These are phyloP conservation scores for Hirudinaria manillensis DNA, from an alignment of 2,888 invertebrate species.

Conservation along the genomic window DNA sequence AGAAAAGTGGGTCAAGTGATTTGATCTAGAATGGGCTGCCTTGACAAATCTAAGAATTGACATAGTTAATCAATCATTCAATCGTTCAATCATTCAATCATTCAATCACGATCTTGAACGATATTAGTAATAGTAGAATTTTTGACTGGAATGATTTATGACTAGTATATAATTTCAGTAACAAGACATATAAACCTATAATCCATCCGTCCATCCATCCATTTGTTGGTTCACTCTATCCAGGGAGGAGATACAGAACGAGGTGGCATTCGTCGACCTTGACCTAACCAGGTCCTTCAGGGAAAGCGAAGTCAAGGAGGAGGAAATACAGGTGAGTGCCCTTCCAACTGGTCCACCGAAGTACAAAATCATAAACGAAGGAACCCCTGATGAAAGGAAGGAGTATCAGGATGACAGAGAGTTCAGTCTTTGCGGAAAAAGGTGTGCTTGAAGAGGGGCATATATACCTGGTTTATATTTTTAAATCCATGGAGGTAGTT, in stretches of 20 bases:
- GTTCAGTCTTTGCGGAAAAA: conserved; percentile 18
- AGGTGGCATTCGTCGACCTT: conserved; percentile 19
- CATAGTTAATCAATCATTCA: background rate
- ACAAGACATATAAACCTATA: too few species aligned
- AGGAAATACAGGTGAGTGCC: background rate
- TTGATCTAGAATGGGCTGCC: background rate
- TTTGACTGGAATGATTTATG: too few species aligned
- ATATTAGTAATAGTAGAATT: too few species aligned
- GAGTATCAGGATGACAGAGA: conserved; percentile 13
- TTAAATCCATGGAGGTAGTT: too few species aligned
- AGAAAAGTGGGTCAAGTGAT: conserved; percentile 3
- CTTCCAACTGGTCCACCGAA: background rate
- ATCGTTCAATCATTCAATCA: too few species aligned
- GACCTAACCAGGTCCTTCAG: background rate
- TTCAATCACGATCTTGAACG: too few species aligned
- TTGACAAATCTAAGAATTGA: background rate
- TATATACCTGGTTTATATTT: too few species aligned
- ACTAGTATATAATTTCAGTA: too few species aligned
- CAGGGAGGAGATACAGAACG: conserved; percentile 9
- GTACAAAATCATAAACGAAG: conserved; percentile 10
- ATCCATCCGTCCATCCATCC: too few species aligned
- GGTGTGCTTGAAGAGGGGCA: background rate
- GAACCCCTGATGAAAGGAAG: conserved; percentile 14
- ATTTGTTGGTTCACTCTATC: too few species aligned
- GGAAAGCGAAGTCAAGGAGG: background rate